Base-by-base conservation (phyloP, 2,797 vertebrate genomes). In the Pangasius sanitwongsei region DNA sequence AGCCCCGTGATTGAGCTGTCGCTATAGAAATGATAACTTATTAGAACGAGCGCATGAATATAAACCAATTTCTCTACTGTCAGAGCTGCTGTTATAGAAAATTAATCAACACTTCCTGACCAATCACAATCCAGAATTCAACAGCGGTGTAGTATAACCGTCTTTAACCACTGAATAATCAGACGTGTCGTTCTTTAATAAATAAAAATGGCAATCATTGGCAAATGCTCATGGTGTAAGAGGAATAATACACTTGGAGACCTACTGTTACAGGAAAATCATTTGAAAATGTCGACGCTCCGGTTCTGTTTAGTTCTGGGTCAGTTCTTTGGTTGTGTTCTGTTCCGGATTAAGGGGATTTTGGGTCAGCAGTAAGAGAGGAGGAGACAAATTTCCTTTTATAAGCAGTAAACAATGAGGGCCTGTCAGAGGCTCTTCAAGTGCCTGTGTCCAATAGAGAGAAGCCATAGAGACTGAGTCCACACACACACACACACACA, bases 381-480 rank as follows among this genome's bases (percentile, higher is more conserved):
- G 77, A 78, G 67, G 87, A 86, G 84, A 83, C 86, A 61, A 92
- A 91, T 86, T 91, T 92, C 91, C 91, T 93, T 91, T 87, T 92
- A 86, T 92, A 88, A 90, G 87, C 88, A 86, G 89, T 61, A 85
- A 94, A 95, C 93, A 95, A 95, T 93, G 72, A 90, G 74, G 34
- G 87, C 59, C 92, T 92, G 90, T 93, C 91, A 90, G 89, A 23
- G 90, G 80, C 87, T 87, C 53, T 44, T 77, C 70, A 77, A 61
- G 25, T 53, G 87, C 92, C 86, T 89, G 86, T 77, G 92, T 89
- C 87, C 88, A 87, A 59, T 89, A 77, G 84, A 88, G 80, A 88
- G 85, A 78, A 86, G 88, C 87, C 85, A 85, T 69, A 85, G 85
- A 87, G 74, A 86, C 41, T 50, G 50, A 44, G 25, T 59, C 55